Conservation (phyloP, 2,888 invertebrate species). For the Athalia rosae region DNA sequence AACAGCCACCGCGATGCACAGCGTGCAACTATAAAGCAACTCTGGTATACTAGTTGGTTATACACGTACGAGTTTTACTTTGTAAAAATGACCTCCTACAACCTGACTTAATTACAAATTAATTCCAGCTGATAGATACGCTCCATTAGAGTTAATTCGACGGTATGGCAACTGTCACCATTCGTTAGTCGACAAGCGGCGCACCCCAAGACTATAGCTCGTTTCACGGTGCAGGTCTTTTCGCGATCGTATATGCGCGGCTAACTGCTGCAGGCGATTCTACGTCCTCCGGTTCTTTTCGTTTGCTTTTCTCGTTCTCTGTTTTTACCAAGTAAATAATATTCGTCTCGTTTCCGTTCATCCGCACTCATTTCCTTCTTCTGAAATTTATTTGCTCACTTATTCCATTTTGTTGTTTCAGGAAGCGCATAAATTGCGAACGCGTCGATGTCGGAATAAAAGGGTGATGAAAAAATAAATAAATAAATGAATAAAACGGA, state of each 20-base stretch:
- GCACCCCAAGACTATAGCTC: not conserved
- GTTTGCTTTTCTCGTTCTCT: not conserved
- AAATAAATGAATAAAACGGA: not conserved
- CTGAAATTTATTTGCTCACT: too few relatives aligned
- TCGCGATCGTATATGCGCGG: too few relatives aligned
- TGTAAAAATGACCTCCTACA: conserved; percentile 24
- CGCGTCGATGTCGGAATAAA: not conserved
- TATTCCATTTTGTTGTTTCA: too few relatives aligned
- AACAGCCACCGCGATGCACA: too few relatives aligned
- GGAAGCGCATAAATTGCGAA: not conserved
- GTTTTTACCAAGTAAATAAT: not conserved
- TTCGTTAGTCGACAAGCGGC: conserved; percentile 37
- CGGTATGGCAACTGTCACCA: conserved; percentile 36
- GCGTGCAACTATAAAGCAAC: not conserved
- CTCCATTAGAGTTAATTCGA: conserved; percentile 40
- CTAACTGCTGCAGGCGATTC: too few relatives aligned
- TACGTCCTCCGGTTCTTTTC: not conserved
- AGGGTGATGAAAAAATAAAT: not conserved
- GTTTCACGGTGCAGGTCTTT: not conserved
- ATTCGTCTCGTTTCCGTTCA: too few relatives aligned
- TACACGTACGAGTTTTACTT: not conserved
- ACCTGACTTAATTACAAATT: conserved; percentile 37
- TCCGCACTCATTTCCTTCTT: too few relatives aligned
- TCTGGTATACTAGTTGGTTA: not conserved
- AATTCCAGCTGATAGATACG: conserved; percentile 41